Percentiles rank a stretch among this genome's conserved stretches.
Conservation (phyloP, 2,113 vertebrate genomes). For the Scytalopus superciliaris region DNA sequence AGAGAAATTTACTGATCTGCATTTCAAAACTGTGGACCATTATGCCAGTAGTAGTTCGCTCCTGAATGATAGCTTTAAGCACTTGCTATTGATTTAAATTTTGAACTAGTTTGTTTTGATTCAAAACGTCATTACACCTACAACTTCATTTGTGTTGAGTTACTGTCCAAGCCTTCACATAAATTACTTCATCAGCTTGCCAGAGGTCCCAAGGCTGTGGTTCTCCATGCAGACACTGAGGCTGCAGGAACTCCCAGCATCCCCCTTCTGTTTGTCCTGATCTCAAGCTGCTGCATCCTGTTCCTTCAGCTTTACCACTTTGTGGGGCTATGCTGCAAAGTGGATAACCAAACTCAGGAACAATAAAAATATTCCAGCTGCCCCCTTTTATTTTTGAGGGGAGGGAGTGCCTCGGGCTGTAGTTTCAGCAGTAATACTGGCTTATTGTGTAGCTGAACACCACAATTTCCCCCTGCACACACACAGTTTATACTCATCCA, state of each 20-base stretch:
- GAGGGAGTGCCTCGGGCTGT: background rate
- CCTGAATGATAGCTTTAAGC: slow-evolving; percentile 22
- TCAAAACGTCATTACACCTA: slow-evolving; percentile 57
- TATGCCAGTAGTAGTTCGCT: background rate
- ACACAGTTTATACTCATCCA: background rate
- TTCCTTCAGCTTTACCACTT: background rate
- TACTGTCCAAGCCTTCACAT: slow-evolving; percentile 14
- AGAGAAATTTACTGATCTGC: slow-evolving; percentile 28
- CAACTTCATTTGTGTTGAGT: slow-evolving; percentile 42
- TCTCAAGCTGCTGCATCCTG: background rate
- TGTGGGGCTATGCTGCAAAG: background rate
- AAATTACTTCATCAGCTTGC: background rate
- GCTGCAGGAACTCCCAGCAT: background rate
- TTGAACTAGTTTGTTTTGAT: slow-evolving; percentile 53
- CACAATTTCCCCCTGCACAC: background rate
- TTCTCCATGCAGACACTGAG: background rate
- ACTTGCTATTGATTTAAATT: slow-evolving; percentile 48
- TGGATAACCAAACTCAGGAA: background rate
- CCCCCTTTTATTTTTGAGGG: background rate
- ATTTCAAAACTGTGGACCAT: slow-evolving; percentile 25
- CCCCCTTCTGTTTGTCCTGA: background rate
- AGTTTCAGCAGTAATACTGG: background rate
- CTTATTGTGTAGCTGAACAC: background rate
- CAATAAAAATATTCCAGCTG: background rate
- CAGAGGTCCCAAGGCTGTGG: background rate